Evolutionary conservation across 2,888 invertebrate genomes (phyloP).

Genomic region (Thereva nobilitata): DNA sequence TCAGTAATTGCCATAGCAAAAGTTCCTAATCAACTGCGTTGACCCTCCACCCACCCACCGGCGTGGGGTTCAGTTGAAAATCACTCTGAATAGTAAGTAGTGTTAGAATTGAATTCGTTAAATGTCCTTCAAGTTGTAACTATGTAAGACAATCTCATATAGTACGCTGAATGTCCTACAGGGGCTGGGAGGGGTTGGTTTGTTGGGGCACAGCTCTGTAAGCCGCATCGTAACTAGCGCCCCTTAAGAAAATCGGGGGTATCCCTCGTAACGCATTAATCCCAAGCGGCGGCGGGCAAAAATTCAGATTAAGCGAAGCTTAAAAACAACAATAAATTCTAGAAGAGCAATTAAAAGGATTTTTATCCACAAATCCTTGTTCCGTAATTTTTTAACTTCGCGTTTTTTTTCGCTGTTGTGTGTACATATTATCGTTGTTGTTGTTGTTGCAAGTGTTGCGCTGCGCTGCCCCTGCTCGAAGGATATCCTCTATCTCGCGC

Average conservation of each 20-base stretch:
- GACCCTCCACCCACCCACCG: no score
- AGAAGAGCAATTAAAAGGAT: conserved; percentile 40
- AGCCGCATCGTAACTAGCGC: not conserved
- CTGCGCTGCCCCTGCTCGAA: not conserved
- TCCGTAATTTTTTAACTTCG: conserved; percentile 15
- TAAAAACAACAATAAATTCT: conserved; percentile 40
- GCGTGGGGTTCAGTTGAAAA: no score
- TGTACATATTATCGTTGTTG: not conserved
- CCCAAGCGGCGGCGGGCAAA: conserved; percentile 36
- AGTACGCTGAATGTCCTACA: no score
- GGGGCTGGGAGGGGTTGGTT: not conserved
- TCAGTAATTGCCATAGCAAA: no score
- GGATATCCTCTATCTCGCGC: no score
- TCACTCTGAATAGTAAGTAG: no score
- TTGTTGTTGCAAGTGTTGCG: conserved; percentile 32
- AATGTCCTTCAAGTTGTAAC: no score
- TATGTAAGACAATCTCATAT: no score
- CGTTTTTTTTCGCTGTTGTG: not conserved
- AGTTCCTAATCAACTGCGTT: no score
- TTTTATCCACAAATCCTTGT: conserved; percentile 36
- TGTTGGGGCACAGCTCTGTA: conserved; percentile 10
- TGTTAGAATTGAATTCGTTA: no score
- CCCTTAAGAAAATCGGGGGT: conserved; percentile 7
- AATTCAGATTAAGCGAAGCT: conserved; percentile 41
- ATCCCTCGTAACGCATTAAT: conserved; percentile 36